Evolutionary conservation across 2,113 vertebrate species (phyloP).

Genomic region (Nipponia nippon): DNA sequence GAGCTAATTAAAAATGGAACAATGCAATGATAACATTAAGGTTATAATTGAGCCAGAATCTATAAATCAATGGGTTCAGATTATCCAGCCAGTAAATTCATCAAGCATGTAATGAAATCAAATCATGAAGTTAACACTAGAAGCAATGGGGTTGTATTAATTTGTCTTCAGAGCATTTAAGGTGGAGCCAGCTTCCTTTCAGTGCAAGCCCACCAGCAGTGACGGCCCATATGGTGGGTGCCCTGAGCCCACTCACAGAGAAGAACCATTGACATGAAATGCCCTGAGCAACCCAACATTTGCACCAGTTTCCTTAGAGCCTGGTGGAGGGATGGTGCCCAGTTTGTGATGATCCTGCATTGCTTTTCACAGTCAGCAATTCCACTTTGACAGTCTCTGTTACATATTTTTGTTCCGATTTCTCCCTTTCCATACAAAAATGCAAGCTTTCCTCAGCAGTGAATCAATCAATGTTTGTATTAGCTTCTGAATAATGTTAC

Average conservation of each 20-base stretch:
- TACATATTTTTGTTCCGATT: not conserved
- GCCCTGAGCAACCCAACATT: not conserved
- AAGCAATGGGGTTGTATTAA: not conserved
- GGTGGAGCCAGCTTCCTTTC: not conserved
- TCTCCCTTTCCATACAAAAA: not conserved
- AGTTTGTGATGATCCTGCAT: accelerated
- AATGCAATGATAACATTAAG: not conserved
- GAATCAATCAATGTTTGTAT: not conserved
- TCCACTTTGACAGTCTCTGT: not conserved
- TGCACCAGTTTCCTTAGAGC: not conserved
- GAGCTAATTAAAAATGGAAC: not conserved
- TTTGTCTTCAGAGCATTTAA: not conserved
- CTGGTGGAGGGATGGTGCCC: accelerated
- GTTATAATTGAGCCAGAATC: not conserved
- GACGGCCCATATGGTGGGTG: accelerated
- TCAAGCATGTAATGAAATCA: not conserved
- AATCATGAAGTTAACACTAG: not conserved
- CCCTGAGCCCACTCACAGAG: not conserved
- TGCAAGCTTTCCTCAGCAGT: not conserved
- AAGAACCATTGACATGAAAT: not conserved
- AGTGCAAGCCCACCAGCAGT: not conserved
- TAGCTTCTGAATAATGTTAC: not conserved
- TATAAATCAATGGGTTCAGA: slow-evolving; percentile 21
- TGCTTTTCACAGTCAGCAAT: not conserved
- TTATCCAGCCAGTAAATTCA: not conserved